A percentile compares a stretch with the other conserved stretches of the same genome.
phyloP scores from a whole-genome alignment of 2,113 vertebrate genomes.

The Cromileptes altivelis region DNA sequence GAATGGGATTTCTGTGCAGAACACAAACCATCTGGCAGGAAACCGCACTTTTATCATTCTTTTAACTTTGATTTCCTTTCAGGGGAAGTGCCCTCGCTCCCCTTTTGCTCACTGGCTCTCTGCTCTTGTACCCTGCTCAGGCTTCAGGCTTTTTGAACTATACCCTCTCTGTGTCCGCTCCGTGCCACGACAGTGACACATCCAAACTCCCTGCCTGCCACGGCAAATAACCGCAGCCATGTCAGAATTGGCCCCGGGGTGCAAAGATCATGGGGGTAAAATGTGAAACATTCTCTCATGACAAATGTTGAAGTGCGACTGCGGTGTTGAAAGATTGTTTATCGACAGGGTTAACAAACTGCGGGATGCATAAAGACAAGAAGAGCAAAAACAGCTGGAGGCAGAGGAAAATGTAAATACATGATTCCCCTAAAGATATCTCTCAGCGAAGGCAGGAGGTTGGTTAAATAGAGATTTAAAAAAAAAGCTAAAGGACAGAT shows the following conservation, averaged over 20 bases:
- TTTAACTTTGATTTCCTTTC: slow-evolving; percentile 85
- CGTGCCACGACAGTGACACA: slow-evolving; percentile 44
- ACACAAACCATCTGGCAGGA: slow-evolving; percentile 89
- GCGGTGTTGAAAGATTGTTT: slow-evolving; percentile 59
- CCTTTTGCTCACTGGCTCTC: slow-evolving; percentile 60
- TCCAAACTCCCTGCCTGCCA: slow-evolving; percentile 38
- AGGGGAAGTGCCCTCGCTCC: slow-evolving; percentile 72
- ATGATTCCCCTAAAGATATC: slow-evolving; percentile 45
- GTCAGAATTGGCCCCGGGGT: slow-evolving; percentile 40
- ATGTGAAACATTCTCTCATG: slow-evolving; percentile 59
- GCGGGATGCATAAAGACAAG: slow-evolving; percentile 22
- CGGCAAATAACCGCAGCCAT: slow-evolving; percentile 43
- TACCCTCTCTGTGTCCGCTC: slow-evolving; percentile 32
- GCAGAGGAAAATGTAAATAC: slow-evolving; percentile 67
- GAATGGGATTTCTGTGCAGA: slow-evolving; percentile 83
- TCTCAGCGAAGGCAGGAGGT: slow-evolving; percentile 22
- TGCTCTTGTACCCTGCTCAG: slow-evolving; percentile 42
- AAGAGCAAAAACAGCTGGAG: slow-evolving; percentile 70
- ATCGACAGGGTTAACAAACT: slow-evolving; percentile 57
- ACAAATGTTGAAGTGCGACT: slow-evolving; percentile 66
- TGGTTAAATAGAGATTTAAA: slow-evolving; percentile 55
- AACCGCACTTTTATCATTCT: slow-evolving; percentile 83
- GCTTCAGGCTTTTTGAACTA: slow-evolving; percentile 16
- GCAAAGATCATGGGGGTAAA: slow-evolving; percentile 49
- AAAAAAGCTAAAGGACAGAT: slow-evolving; percentile 57